Evolutionary conservation across 2,113 vertebrate species (phyloP), one percentile per base, ranked within the genome.

Genomic region (Eptatretus burgeri): DNA sequence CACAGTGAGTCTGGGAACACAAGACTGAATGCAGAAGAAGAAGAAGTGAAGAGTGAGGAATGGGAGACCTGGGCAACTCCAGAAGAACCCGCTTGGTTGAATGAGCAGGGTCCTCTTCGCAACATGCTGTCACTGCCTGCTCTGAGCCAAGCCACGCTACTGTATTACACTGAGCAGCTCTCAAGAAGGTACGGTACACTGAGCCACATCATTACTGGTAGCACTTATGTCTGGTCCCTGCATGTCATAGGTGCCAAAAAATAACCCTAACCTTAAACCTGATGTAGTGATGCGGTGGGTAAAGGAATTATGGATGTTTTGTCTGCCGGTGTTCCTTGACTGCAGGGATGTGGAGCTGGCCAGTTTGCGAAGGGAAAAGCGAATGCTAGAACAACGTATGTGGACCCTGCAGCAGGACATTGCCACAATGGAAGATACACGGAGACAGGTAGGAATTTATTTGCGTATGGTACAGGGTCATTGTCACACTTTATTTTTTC

Each of bases 81-180:
- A 51, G 11, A 18, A 1, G 69, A 73, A 5, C 2, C 1, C 0
- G n/a, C 13, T 0, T 17, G 67, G 0, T 13, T 13, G 0, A 63
- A 67, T 0, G 18, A 67, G 14, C 41, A 69, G 0, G 81, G 85
- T 62, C 18, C 66, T 10, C 65, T 87, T 14, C 70, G 76, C 3
- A 77, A 80, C 69, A 82, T 75, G 0, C 71, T 91, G 5, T 74
- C 72, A 1, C 76, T 73, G 13, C 69, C 73, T 0, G 56, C 70
- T 0, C 68, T 72, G 67, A 75, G 14, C 0, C 82, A 93, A 69
- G 81, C 89, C 69, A 79, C 82, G 16, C 75, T 88, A 71, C 76
- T 98, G 67, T 70, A 93, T 62, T 94, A 89, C 1, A 81, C 81
- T 0, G 89, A 94, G 74, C 86, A 93, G 73, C 68, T 94, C 67